phyloP scores from a whole-genome alignment of 2,888 invertebrate genomes.

The Melieria picta region DNA sequence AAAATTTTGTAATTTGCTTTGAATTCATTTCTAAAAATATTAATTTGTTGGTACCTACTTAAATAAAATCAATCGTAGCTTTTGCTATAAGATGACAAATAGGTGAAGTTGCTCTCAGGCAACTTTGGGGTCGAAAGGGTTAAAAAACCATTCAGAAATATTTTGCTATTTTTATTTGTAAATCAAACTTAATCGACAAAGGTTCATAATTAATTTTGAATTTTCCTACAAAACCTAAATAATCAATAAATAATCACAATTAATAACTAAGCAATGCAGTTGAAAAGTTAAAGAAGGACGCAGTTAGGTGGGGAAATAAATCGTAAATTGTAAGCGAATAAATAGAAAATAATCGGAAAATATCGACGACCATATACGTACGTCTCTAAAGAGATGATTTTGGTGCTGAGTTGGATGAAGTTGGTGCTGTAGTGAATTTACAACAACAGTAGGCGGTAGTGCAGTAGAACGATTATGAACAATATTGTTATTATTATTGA shows the following conservation, averaged over 20 bases:
- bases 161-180: too few species aligned
- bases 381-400: constrained; percentile 67
- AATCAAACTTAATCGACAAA: too few species aligned
- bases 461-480: constrained; percentile 45
- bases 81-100: too few species aligned
- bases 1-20: too few species aligned
- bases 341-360: constrained; percentile 24
- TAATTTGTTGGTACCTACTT: too few species aligned
- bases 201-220: too few species aligned
- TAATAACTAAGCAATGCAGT: not conserved
- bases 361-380: constrained; percentile 59
- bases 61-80: too few species aligned
- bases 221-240: not conserved
- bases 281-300: not conserved
- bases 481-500: constrained; percentile 47
- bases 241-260: not conserved
- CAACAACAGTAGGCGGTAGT: constrained; percentile 63
- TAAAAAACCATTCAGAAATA: too few species aligned
- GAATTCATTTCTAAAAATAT: too few species aligned
- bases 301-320: not conserved
- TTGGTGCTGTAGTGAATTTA: constrained; percentile 66
- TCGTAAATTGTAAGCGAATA: constrained; percentile 14
- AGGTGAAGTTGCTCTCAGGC: too few species aligned
- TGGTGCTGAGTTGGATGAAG: constrained; percentile 67
- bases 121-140: too few species aligned